phyloP scores from a whole-genome alignment of 2,113 vertebrate genomes.

The Erythrocercus mccallii region DNA sequence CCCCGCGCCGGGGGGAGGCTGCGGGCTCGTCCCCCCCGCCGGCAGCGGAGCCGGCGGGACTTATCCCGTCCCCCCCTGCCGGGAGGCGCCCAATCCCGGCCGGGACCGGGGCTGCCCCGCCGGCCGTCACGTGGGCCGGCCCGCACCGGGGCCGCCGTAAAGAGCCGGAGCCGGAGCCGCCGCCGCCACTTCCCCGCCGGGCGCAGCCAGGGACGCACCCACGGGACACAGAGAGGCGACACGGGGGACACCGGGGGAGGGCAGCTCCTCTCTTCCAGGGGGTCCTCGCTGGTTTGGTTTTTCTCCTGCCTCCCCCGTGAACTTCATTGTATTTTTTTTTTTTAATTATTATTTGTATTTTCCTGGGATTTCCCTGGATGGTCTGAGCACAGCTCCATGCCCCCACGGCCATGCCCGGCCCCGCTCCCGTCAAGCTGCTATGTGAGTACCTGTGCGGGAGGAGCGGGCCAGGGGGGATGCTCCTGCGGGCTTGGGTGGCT shows the following conservation, averaged over 20 bases:
- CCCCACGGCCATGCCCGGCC: not conserved
- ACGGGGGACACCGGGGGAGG: not conserved
- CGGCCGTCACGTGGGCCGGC: constrained; percentile 76
- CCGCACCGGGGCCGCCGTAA: constrained; percentile 68
- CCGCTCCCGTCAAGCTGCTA: not conserved
- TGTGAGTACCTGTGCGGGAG: constrained; percentile 39
- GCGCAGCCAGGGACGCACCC: constrained; percentile 67
- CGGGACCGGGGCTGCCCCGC: constrained; percentile 60
- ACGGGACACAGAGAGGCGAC: not conserved
- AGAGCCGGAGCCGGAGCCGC: constrained; percentile 59
- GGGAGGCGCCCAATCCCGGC: constrained; percentile 22
- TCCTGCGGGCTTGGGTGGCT: not conserved
- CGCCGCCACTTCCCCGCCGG: constrained; percentile 72
- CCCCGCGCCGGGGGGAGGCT: not conserved
- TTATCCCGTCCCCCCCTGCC: not conserved
- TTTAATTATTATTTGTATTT: not conserved
- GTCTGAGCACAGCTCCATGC: not conserved
- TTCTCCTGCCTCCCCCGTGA: not conserved
- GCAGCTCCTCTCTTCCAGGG: not conserved
- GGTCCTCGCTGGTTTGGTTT: not conserved
- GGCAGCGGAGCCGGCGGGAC: not conserved
- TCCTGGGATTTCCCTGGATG: constrained; percentile 18
- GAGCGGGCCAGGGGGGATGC: not conserved
- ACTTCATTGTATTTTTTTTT: not conserved
- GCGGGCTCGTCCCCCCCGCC: not conserved